These are phyloP conservation scores for Propithecus deckenii DNA, from an alignment of 2,797 vertebrate genomes.

Conservation along the genomic window DNA sequence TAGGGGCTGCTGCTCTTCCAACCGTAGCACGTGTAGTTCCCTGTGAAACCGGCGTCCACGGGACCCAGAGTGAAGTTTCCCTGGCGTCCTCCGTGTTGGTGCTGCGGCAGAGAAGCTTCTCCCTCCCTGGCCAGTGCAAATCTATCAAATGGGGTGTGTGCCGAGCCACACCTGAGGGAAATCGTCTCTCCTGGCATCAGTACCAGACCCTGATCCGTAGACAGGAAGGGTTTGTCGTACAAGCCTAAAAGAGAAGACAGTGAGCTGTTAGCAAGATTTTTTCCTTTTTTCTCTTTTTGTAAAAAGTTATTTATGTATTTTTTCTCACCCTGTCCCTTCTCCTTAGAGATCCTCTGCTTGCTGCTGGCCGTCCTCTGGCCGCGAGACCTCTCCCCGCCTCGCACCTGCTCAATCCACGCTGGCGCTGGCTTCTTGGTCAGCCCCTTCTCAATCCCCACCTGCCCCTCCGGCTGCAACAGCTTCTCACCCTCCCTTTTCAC, in stretches of 20 bases:
- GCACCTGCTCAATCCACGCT: no score
- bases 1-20: neutral
- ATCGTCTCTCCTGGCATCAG: neutral
- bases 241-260: neutral
- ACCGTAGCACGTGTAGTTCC: neutral
- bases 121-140: conserved; percentile 19
- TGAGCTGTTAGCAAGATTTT: neutral
- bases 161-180: neutral
- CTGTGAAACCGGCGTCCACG: neutral
- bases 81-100: no score
- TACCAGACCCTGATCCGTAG: fast-evolving
- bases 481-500: no score
- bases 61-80: conserved; percentile 7
- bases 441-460: no score
- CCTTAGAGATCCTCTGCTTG: no score
- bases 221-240: neutral
- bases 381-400: no score
- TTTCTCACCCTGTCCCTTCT: no score
- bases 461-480: no score
- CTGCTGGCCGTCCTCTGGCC: no score
- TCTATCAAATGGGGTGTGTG: neutral
- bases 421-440: no score
- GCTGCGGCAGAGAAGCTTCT: neutral
- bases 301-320: neutral
- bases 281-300: neutral